Percentiles rank a stretch among this genome's conserved stretches.
Evolutionary conservation across 2,113 vertebrate genomes (phyloP).

Genomic region (Peromyscus maniculatus): DNA sequence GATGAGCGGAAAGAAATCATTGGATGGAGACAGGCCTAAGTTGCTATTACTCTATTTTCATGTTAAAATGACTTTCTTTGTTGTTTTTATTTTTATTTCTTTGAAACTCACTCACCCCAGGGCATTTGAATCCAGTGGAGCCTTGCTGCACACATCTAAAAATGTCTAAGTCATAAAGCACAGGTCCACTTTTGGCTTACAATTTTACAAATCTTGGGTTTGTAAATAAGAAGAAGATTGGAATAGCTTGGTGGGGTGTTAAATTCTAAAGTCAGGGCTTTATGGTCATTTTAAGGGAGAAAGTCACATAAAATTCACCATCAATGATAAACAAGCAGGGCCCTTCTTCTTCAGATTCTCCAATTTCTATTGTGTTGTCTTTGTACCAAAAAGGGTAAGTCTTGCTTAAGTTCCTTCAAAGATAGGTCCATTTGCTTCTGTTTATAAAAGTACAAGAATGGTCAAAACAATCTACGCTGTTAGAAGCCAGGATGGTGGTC

Average conservation of each 20-base stretch:
- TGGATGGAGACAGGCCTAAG: neutral
- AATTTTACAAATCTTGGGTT: neutral
- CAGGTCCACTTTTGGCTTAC: neutral
- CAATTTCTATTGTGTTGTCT: neutral
- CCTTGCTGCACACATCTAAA: neutral
- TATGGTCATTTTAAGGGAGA: neutral
- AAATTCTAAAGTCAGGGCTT: conserved; percentile 22
- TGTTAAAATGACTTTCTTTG: neutral
- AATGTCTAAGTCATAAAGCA: neutral
- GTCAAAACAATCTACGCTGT: neutral
- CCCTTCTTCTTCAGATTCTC: neutral
- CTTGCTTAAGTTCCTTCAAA: neutral
- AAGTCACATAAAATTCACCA: neutral
- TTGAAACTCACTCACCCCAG: neutral
- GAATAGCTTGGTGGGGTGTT: conserved; percentile 1
- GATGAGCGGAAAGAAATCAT: neutral
- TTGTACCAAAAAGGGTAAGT: neutral
- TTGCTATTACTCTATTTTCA: neutral
- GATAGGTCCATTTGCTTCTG: neutral
- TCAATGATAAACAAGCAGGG: neutral
- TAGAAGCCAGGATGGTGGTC: neutral
- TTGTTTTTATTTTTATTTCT: neutral
- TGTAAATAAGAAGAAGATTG: neutral
- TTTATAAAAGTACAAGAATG: neutral
- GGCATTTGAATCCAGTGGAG: neutral